phyloP scores from a whole-genome alignment of 2,888 invertebrate species.

The Barypeithes pellucidus region DNA sequence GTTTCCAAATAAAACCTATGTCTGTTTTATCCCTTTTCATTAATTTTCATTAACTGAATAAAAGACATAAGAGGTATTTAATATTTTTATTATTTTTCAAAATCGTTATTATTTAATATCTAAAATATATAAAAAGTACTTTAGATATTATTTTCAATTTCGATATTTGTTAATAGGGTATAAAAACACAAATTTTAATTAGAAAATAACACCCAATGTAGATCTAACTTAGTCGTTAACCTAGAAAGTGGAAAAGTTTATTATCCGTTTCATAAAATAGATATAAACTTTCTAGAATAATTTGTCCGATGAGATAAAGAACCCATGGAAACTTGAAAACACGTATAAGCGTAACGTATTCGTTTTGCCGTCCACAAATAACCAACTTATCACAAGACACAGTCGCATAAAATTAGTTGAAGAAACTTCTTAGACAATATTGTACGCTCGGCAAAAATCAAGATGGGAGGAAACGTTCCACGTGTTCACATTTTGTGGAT shows the following conservation, averaged over 20 bases:
- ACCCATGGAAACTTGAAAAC: background rate
- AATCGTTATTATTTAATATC: too few species aligned
- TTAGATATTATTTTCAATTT: too few species aligned
- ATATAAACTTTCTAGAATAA: constrained; percentile 2
- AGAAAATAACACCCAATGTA: constrained; percentile 6
- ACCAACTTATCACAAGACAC: constrained; percentile 29
- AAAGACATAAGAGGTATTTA: too few species aligned
- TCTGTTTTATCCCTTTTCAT: too few species aligned
- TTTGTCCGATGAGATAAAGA: background rate
- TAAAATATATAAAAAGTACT: too few species aligned
- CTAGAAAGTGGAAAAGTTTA: background rate
- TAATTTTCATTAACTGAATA: too few species aligned
- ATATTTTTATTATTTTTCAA: too few species aligned
- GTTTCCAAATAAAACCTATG: too few species aligned
- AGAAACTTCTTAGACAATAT: constrained; percentile 37
- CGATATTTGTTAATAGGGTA: too few species aligned
- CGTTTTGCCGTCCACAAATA: constrained; percentile 10
- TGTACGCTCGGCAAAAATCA: constrained; percentile 22
- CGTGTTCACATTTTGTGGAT: constrained; percentile 1
- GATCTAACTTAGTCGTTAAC: background rate
- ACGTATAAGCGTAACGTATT: constrained; percentile 13
- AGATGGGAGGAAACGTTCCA: constrained; percentile 24
- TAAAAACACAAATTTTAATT: too few species aligned
- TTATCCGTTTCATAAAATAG: background rate
- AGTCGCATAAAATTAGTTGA: constrained; percentile 34